Percentiles rank a stretch among this genome's conserved stretches.
Evolutionary conservation across 1,140 invertebrate species (phyloP).

Genomic region (Ooceraea biroi): DNA sequence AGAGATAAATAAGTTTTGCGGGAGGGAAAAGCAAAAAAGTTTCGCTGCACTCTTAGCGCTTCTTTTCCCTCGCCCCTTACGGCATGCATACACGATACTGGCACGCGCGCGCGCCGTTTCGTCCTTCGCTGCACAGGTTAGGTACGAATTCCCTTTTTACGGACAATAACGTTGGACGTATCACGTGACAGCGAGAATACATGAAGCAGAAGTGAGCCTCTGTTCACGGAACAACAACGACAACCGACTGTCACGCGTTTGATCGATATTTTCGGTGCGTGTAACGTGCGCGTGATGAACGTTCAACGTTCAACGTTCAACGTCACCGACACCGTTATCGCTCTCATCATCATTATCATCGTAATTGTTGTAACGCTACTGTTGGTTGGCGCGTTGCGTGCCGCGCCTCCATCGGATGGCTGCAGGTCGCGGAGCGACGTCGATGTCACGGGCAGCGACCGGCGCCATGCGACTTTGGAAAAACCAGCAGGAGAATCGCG

Average conservation of each 20-base stretch:
- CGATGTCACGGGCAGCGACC: too few species aligned
- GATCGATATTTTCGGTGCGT: neutral
- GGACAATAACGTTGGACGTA: conserved; percentile 59
- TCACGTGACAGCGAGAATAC: neutral
- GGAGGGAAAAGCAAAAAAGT: too few species aligned
- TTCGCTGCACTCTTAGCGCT: neutral
- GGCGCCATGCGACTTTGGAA: neutral
- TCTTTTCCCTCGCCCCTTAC: too few species aligned
- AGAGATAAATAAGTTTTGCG: too few species aligned
- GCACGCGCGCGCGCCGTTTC: neutral
- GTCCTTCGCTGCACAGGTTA: conserved; percentile 67
- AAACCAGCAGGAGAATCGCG: neutral
- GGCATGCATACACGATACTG: neutral
- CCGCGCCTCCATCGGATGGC: neutral
- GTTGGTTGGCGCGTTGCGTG: too few species aligned
- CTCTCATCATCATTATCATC: neutral
- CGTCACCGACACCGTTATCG: neutral
- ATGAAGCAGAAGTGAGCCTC: neutral
- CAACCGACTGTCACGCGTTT: neutral
- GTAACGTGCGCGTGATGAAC: neutral
- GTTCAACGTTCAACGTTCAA: too few species aligned
- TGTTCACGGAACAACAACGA: neutral
- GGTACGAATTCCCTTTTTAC: conserved; percentile 21
- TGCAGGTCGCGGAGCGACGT: neutral
- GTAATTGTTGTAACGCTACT: neutral